Evolutionary conservation across 2,113 vertebrate species (phyloP), one percentile per base, ranked within the genome.

Genomic region (Microcebus lehilahytsara): DNA sequence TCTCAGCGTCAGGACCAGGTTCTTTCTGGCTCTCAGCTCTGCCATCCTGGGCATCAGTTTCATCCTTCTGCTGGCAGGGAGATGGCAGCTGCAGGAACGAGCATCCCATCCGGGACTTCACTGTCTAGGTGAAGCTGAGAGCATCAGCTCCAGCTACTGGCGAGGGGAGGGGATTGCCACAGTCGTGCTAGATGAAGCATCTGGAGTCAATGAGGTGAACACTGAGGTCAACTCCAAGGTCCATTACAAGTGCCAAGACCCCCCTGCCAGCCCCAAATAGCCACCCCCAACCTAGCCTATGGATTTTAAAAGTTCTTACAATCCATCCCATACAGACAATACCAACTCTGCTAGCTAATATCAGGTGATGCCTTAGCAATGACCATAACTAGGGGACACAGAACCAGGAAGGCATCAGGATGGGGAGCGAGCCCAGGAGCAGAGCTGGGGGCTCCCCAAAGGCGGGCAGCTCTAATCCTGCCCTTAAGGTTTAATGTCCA

Each of bases 321-420:
- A 3, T 49, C 42, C 67, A 22, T 19, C 40, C 77, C 86, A 66
- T 75, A 51, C 49, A 66, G 81, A 83, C 92, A 66, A 34, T 19
- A 53, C 20, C 19, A 6, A 40, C 53, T 58, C 40, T n/a, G 32
- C 86, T 79, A 93, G 40, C 60, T 83, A 80, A 53, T 51, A 80
- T 37, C 58, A 64, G 58, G n/a, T 86, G 62, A 62, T 62, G 71
- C 85, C 51, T 93, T 80, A 79, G 67, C 91, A 92, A 71, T 69
- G n/a, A 40, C 53, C 64, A 8, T 42, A 37, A 42, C 53, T 20
- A 81, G 2, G 32, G 27, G 12, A 79, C 22, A 16, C 12, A 69
- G 46, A 92, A n/a, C 32, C 34, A 46, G 53, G 56, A 79, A 32
- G 13, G 16, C 49, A 56, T 7, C 56, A 22, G 53, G 40, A 49